phyloP scores from a whole-genome alignment of 1,140 invertebrate species.

The Heliconius hewitsoni region DNA sequence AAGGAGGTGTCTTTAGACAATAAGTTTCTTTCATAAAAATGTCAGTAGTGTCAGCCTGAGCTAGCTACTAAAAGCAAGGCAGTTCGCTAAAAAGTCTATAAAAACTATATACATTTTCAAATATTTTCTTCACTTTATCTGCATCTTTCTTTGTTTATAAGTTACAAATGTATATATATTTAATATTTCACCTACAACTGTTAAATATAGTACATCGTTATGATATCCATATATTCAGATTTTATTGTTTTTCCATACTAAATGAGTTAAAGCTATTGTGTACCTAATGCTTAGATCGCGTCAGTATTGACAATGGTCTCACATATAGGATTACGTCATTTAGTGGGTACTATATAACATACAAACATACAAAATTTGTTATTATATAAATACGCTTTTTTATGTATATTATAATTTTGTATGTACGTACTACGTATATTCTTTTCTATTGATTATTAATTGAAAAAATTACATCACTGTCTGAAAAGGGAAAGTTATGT shows the following conservation, averaged over 20 bases:
- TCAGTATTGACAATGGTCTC: conserved; percentile 8
- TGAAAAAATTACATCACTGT: neutral
- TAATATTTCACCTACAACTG: neutral
- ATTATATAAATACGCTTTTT: no score
- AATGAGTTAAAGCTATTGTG: neutral
- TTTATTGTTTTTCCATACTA: neutral
- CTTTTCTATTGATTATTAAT: neutral
- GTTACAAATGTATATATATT: neutral
- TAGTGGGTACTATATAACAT: neutral
- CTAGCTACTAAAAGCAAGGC: no score
- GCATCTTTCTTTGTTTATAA: no score
- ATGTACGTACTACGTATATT: neutral
- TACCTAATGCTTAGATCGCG: neutral
- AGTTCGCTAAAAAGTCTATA: no score
- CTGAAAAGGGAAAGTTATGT: neutral
- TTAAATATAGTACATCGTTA: neutral
- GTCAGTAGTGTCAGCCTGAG: no score
- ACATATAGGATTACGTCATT: conserved; percentile 1
- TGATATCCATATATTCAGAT: neutral
- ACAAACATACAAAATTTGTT: neutral
- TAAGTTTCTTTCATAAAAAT: no score
- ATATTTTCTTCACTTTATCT: no score
- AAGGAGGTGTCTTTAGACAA: no score
- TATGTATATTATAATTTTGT: neutral
- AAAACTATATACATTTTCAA: no score